phyloP scores from a whole-genome alignment of 2,797 vertebrate species.

The Diceros bicornis region DNA sequence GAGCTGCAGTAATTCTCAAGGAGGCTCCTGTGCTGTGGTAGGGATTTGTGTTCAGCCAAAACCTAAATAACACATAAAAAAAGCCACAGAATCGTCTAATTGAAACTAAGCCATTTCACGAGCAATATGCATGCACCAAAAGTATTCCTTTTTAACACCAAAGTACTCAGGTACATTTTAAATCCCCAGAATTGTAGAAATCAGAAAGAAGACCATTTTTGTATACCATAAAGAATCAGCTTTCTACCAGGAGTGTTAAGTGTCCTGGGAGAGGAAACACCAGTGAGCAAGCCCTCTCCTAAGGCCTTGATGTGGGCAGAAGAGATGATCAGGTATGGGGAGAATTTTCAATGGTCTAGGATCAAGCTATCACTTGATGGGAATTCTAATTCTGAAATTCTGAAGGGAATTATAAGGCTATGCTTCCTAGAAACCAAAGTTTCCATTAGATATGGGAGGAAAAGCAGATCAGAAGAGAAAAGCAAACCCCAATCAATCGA shows the following conservation, averaged over 20 bases:
- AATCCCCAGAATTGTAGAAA: neutral
- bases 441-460: neutral
- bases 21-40: neutral
- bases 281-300: neutral
- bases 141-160: neutral
- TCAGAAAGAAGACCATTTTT: neutral
- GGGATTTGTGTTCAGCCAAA: neutral
- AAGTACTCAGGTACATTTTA: neutral
- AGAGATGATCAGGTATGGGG: neutral
- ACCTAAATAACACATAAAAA: neutral
- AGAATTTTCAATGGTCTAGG: neutral
- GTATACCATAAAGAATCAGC: neutral
- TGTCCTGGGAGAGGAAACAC: neutral
- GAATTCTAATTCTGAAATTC: conserved; percentile 41
- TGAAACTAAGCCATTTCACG: neutral
- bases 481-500: neutral
- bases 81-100: neutral
- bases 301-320: neutral
- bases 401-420: neutral
- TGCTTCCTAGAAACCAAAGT: neutral
- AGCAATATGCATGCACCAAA: neutral
- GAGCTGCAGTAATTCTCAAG: neutral
- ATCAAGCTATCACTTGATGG: neutral
- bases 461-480: conserved; percentile 24
- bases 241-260: neutral